phyloP scores from a whole-genome alignment of 2,113 vertebrate species.

The Pangasianodon gigas region DNA sequence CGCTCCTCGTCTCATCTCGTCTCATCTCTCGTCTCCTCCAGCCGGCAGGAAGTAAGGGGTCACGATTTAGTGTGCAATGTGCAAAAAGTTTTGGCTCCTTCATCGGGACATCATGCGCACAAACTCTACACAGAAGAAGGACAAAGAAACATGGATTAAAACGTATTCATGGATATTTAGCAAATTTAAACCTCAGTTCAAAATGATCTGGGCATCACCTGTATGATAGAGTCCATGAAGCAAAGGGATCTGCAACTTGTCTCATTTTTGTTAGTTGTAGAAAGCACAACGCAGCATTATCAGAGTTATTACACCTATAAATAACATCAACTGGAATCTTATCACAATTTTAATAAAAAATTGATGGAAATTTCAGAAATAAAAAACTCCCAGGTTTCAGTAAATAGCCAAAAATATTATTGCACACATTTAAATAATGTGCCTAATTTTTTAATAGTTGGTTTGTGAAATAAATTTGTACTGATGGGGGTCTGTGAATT shows the following conservation, averaged over 20 bases:
- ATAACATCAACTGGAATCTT: background rate
- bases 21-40: slow-evolving; percentile 36
- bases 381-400: too few species aligned
- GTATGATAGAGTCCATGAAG: background rate
- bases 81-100: slow-evolving; percentile 49
- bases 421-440: background rate
- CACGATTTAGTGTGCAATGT: slow-evolving; percentile 30
- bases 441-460: background rate
- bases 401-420: background rate
- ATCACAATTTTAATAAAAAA: background rate
- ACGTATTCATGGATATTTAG: background rate
- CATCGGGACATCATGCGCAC: slow-evolving; percentile 97
- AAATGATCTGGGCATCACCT: background rate
- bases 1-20: background rate
- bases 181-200: background rate
- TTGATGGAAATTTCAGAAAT: too few species aligned
- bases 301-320: background rate
- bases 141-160: slow-evolving; percentile 4
- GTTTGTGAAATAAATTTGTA: background rate
- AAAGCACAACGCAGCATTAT: background rate
- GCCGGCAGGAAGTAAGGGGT: slow-evolving; percentile 36
- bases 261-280: background rate
- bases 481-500: background rate
- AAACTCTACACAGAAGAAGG: slow-evolving; percentile 78
- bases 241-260: background rate